phyloP scores from a whole-genome alignment of 1,140 invertebrate species.

The Camponotus floridanus region DNA sequence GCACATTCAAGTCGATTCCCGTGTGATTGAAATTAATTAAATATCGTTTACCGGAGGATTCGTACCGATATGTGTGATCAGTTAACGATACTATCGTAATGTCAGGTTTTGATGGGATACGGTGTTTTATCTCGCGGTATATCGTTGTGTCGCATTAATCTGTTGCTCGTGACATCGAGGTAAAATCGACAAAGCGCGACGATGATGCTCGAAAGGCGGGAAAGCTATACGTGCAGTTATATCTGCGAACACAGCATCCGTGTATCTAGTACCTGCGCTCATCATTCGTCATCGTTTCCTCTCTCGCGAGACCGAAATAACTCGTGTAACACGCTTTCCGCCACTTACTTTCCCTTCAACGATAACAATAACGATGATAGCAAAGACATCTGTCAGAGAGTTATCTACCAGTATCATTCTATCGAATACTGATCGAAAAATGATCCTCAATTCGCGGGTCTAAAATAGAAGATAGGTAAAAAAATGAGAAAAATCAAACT shows the following conservation, averaged over 20 bases:
- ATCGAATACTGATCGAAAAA: constrained; percentile 12
- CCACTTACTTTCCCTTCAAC: constrained; percentile 47
- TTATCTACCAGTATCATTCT: constrained; percentile 1
- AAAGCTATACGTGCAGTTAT: constrained; percentile 4
- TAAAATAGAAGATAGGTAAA: neutral
- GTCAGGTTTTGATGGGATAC: neutral
- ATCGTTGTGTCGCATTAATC: constrained; percentile 50
- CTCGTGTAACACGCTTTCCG: constrained; percentile 9
- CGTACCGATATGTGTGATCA: neutral
- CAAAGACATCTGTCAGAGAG: neutral
- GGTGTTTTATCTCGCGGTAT: neutral
- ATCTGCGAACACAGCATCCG: neutral
- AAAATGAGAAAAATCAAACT: neutral
- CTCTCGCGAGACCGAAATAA: constrained; percentile 21
- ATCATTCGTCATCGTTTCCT: constrained; percentile 49
- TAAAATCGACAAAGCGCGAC: constrained; percentile 6
- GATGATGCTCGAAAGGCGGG: neutral
- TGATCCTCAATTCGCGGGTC: neutral
- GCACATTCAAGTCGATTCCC: neutral
- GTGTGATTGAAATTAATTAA: constrained; percentile 35
- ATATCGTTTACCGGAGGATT: neutral
- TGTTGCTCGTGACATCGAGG: neutral
- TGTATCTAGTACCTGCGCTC: constrained; percentile 3
- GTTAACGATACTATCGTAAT: neutral
- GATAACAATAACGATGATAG: neutral